Percentiles rank a stretch among this genome's conserved stretches.
phyloP scores from a whole-genome alignment of 2,888 invertebrate species.

The Ophion ellenae region DNA sequence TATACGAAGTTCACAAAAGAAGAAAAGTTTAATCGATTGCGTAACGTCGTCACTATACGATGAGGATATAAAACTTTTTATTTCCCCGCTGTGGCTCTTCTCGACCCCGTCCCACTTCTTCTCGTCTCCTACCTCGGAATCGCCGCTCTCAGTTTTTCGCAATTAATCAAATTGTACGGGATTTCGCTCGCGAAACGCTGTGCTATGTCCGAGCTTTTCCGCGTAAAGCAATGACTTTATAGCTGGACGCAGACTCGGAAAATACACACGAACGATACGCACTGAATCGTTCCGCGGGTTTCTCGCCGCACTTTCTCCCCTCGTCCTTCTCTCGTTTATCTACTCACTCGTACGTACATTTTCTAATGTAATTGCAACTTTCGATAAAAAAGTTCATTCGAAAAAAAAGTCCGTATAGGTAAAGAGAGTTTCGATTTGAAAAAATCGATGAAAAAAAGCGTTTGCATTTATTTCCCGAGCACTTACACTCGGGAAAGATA shows the following conservation, averaged over 20 bases:
- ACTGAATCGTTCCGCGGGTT: conserved; percentile 33
- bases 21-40: conserved; percentile 17
- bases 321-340: background rate
- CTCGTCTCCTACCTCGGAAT: conserved; percentile 2
- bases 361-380: conserved; percentile 30
- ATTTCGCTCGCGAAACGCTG: conserved; percentile 48
- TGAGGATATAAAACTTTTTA: conserved; percentile 16
- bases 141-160: background rate
- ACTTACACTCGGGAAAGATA: too few species aligned
- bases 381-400: background rate
- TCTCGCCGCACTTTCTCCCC: conserved; percentile 51
- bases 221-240: conserved; percentile 35
- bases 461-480: too few species aligned
- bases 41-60: conserved; percentile 9
- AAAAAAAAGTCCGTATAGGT: background rate
- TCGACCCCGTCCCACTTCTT: conserved; percentile 7
- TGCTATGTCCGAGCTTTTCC: conserved; percentile 21
- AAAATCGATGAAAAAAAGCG: background rate
- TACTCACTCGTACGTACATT: conserved; percentile 1
- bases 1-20: background rate
- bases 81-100: conserved; percentile 15
- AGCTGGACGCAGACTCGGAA: conserved; percentile 10
- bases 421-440: background rate
- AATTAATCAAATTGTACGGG: conserved; percentile 42
- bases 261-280: conserved; percentile 26